Base-by-base conservation (phyloP, 2,888 invertebrate species). In the Drosophila mettleri region DNA sequence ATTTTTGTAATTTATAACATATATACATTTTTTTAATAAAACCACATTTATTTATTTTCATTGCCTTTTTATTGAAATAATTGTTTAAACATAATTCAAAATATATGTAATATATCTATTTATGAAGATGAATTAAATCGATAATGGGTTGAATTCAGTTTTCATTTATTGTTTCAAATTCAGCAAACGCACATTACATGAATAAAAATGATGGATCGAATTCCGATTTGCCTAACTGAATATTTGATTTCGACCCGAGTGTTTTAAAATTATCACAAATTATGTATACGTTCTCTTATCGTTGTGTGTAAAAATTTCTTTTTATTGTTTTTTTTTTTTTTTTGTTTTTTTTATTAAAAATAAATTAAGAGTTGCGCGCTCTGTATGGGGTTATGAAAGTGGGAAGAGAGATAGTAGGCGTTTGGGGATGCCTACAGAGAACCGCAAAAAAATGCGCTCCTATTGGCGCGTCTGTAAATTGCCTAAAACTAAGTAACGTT, bases 221-320 rank as follows among this genome's bases (percentile, higher is more conserved):
- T 20, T 60, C 33, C 55, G 59, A 51, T 52, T 65, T 66, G 52
- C 68, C 24, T 52, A 53, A 53, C 43, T 52, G 59, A 68, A 69
- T 65, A 70, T 33, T 2, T 39, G 16, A 18, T 52, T 69, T 63
- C 68, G 48, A 41, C 58, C 46, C 48, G 58, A 46, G 66, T 77
- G 81, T 78, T 78, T 72, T 76, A 78, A 83, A 83, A 78, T 85
- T 74, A 87, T 82, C 83, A 87, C 82, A 87, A 85, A 84, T 69
- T 82, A 84, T 87, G 69, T 78, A 78, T 84, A 81, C 63, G 54
- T 60, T 66, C 59, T 63, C 60, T 68, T 70, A 70, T 61, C 16
- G 45, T 69, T 77, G 70, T 75, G 62, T 78, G 80, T 61, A 69
- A 66, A 48, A 78, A 18, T 62, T 67, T 66, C 36, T 69, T 72